Evolutionary conservation across 2,113 vertebrate genomes (phyloP).

Genomic region (Barbus barbus): DNA sequence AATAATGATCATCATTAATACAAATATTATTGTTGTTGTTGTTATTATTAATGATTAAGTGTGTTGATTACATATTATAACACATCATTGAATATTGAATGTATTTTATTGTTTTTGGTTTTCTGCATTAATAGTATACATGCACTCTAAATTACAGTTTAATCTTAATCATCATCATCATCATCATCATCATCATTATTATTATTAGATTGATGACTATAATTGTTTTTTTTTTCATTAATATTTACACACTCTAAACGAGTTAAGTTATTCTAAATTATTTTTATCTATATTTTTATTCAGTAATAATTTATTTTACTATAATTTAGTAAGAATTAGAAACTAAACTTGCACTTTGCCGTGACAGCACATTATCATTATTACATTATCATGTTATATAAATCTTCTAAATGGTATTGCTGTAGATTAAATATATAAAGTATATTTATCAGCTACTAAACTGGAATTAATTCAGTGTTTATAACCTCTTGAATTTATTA

Average conservation of each 20-base stretch:
- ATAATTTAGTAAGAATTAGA: neutral
- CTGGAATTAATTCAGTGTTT: neutral
- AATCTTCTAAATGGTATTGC: neutral
- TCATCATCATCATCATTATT: too few species aligned
- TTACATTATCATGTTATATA: neutral
- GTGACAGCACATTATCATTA: neutral
- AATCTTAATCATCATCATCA: too few species aligned
- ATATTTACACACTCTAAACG: too few species aligned
- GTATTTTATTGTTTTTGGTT: neutral
- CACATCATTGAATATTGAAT: too few species aligned
- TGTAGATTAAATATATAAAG: neutral
- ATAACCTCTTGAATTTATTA: neutral
- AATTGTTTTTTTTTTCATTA: too few species aligned
- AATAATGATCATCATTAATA: too few species aligned
- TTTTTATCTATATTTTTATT: neutral
- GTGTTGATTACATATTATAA: too few species aligned
- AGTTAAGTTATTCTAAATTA: too few species aligned
- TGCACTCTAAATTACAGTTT: neutral
- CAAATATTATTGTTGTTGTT: neutral
- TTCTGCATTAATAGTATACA: neutral
- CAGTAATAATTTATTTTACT: neutral
- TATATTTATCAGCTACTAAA: neutral
- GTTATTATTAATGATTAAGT: neutral
- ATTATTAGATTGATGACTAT: neutral
- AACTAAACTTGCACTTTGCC: neutral